Conservation (phyloP, 1,140 invertebrate species). For the Laupala kohalensis region DNA sequence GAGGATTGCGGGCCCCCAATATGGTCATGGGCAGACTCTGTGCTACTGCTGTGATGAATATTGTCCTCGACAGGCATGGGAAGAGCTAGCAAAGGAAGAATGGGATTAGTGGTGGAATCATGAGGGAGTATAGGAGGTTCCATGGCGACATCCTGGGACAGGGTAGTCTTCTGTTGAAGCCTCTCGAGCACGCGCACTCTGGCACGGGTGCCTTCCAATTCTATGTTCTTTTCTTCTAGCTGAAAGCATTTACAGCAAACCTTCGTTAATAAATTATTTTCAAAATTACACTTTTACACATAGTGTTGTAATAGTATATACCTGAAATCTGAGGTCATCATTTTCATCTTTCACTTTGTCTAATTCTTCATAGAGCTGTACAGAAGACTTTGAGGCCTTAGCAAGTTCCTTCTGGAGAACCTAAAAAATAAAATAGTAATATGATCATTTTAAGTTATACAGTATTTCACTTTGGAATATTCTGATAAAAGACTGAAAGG, state of each 20-base stretch:
- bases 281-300: too few species aligned
- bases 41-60: conserved; percentile 41
- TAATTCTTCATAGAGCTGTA: conserved; percentile 48
- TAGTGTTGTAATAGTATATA: conserved; percentile 26
- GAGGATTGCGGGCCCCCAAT: conserved; percentile 11
- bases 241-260: too few species aligned
- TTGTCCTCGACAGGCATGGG: conserved; percentile 33
- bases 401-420: conserved; percentile 52
- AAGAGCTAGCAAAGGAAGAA: not conserved
- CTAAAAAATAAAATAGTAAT: conserved; percentile 36
- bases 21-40: conserved; percentile 47
- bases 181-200: conserved; percentile 52
- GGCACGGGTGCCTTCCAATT: conserved; percentile 64
- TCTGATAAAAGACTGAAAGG: too few species aligned
- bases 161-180: conserved; percentile 9
- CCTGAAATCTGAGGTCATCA: conserved; percentile 69
- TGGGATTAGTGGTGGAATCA: not conserved
- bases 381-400: conserved; percentile 44
- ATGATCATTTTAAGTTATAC: too few species aligned
- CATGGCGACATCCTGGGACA: not conserved
- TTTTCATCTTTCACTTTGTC: conserved; percentile 61
- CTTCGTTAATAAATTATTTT: too few species aligned
- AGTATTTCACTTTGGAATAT: too few species aligned
- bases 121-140: not conserved
- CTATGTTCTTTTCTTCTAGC: conserved; percentile 67